phyloP scores from a whole-genome alignment of 2,113 vertebrate genomes.

The Danionella cerebrum region DNA sequence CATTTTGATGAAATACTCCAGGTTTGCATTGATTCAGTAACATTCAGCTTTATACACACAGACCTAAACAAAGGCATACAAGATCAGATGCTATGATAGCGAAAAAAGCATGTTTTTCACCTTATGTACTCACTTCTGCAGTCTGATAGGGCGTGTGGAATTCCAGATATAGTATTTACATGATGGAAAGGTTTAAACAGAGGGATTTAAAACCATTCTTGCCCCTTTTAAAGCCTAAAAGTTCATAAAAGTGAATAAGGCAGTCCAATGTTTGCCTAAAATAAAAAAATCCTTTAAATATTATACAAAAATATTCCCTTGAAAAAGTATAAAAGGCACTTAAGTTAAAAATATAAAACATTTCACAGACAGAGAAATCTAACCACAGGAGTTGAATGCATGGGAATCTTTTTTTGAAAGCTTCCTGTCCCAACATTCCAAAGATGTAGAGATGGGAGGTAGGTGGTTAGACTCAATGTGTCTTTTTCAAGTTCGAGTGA shows the following conservation, averaged over 20 bases:
- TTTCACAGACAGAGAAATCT: constrained; percentile 17
- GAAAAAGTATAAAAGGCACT: constrained; percentile 46
- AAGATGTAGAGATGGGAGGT: constrained; percentile 76
- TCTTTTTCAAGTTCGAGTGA: constrained; percentile 38
- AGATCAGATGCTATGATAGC: background rate
- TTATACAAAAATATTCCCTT: constrained; percentile 55
- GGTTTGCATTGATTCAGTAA: background rate
- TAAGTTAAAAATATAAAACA: constrained; percentile 47
- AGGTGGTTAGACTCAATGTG: constrained; percentile 54
- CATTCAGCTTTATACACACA: background rate
- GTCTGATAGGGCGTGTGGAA: constrained; percentile 29
- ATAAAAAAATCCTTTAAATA: background rate
- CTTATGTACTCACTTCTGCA: constrained; percentile 23
- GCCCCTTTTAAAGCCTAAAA: background rate
- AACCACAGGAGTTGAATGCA: constrained; percentile 31
- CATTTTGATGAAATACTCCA: background rate
- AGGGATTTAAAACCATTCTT: background rate
- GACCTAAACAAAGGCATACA: background rate
- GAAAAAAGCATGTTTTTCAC: background rate
- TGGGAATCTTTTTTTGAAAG: constrained; percentile 17
- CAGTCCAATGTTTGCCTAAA: background rate
- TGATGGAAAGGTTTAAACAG: background rate
- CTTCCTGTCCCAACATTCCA: constrained; percentile 62
- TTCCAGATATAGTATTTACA: background rate
- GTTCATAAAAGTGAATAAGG: constrained; percentile 20